phyloP scores from a whole-genome alignment of 2,888 invertebrate species.

The Xanthia icteritia region DNA sequence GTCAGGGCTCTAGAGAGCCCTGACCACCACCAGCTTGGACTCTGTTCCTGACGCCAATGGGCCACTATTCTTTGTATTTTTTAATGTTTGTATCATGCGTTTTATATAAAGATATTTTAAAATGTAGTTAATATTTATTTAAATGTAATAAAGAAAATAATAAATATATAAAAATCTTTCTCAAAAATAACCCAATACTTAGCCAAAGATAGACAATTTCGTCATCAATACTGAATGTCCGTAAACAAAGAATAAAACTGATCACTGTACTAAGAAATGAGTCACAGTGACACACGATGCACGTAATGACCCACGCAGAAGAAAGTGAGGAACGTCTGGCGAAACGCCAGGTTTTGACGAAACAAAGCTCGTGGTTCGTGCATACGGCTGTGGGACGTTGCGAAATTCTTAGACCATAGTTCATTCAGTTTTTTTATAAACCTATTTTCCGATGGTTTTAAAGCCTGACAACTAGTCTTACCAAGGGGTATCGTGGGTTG shows the following conservation, averaged over 20 bases:
- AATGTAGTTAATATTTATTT: no score
- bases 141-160: no score
- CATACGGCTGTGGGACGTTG: not conserved
- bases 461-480: not conserved
- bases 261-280: constrained; percentile 28
- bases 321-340: constrained; percentile 46
- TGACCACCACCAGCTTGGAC: no score
- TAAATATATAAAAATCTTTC: not conserved
- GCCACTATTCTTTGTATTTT: no score
- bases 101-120: no score
- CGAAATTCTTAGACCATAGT: constrained; percentile 18
- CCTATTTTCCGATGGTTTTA: not conserved
- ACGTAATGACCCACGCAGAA: constrained; percentile 18
- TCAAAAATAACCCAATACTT: not conserved
- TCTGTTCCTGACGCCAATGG: no score
- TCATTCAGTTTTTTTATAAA: constrained; percentile 14
- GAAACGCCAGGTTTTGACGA: not conserved
- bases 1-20: no score
- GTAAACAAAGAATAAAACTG: constrained; percentile 41
- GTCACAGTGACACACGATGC: constrained; percentile 34
- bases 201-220: constrained; percentile 10
- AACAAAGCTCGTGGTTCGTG: constrained; percentile 6
- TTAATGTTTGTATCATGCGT: no score
- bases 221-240: constrained; percentile 17
- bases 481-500: not conserved